Conservation (phyloP, 2,113 vertebrate genomes). For the Tyto alba region DNA sequence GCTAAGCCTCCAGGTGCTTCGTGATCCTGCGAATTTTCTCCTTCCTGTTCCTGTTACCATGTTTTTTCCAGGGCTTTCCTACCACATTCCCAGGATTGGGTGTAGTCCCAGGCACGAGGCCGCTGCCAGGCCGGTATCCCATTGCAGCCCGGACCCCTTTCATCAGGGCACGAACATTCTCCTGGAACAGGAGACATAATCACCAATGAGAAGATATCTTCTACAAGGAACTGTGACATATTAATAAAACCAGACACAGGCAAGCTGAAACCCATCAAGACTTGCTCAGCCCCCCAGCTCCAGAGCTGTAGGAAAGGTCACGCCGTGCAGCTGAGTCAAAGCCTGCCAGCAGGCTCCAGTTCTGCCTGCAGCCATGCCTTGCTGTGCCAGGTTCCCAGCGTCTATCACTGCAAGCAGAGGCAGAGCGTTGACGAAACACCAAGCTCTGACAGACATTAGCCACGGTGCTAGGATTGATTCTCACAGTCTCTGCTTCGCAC, state of each 20-base stretch:
- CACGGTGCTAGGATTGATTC: not conserved
- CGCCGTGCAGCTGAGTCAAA: fast-evolving
- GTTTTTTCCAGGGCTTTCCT: slow-evolving; percentile 96
- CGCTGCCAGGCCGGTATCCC: slow-evolving; percentile 83
- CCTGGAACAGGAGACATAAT: slow-evolving; percentile 68
- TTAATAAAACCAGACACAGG: not conserved
- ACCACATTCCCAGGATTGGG: not conserved
- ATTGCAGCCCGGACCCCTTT: slow-evolving; percentile 85
- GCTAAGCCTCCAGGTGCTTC: slow-evolving; percentile 89
- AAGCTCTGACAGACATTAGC: not conserved
- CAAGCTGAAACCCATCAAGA: not conserved
- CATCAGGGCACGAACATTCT: slow-evolving; percentile 87
- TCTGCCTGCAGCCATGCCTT: not conserved
- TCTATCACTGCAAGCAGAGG: not conserved
- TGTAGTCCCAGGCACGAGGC: slow-evolving; percentile 39
- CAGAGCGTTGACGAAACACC: fast-evolving
- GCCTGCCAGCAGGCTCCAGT: not conserved
- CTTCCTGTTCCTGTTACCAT: slow-evolving; percentile 93
- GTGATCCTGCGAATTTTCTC: slow-evolving; percentile 90
- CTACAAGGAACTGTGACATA: not conserved
- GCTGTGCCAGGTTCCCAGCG: fast-evolving
- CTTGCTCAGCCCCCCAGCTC: not conserved
- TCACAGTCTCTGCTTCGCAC: slow-evolving; percentile 14
- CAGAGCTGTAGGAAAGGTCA: not conserved
- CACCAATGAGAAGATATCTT: not conserved